Conservation (phyloP, 2,113 vertebrate species). For the Ceratotherium simum region DNA sequence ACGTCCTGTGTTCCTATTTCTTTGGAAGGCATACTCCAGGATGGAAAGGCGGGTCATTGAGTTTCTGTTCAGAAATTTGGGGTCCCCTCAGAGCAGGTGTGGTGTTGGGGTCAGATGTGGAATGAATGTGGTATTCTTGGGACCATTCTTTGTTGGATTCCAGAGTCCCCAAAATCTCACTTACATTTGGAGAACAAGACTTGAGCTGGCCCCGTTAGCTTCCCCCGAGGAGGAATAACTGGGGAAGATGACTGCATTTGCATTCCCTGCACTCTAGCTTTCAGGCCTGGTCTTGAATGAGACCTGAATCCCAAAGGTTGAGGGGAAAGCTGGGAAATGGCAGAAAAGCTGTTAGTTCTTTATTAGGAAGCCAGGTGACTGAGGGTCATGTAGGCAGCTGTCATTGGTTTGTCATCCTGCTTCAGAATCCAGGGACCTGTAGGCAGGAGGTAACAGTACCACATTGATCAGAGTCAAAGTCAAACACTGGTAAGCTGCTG, state of each 20-base stretch:
- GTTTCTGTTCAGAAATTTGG: constrained; percentile 2
- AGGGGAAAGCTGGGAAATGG: background rate
- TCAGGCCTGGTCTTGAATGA: background rate
- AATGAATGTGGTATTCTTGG: background rate
- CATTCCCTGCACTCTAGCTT: background rate
- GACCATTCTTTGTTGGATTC: background rate
- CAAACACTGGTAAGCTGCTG: background rate
- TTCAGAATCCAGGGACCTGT: background rate
- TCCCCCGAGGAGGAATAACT: background rate
- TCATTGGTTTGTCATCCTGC: background rate
- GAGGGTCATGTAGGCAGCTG: background rate
- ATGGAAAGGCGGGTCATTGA: background rate
- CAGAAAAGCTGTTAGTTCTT: background rate
- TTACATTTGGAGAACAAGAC: background rate
- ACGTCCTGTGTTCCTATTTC: background rate
- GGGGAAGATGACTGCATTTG: background rate
- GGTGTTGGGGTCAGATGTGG: background rate
- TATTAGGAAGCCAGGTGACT: background rate
- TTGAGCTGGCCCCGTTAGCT: background rate
- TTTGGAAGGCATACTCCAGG: background rate
- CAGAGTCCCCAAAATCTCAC: rapidly evolving
- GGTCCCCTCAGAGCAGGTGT: background rate
- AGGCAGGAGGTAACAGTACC: background rate
- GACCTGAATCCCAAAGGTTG: background rate
- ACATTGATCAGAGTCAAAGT: background rate